Base-by-base conservation (phyloP, 1,140 invertebrate genomes). In the Globodera ellingtonae region DNA sequence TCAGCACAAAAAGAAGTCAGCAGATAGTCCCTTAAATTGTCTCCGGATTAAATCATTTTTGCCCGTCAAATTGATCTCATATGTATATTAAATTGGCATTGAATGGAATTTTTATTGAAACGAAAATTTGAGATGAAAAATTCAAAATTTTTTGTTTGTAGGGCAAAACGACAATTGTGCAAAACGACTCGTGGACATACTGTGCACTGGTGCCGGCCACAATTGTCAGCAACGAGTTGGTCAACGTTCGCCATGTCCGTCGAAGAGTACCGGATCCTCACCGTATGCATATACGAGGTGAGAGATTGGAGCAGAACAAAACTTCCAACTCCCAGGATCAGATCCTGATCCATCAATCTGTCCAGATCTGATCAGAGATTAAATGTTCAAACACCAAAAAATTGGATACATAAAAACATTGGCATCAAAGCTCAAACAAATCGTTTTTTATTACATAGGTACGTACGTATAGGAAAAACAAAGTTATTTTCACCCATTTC, bases 241-340 rank as follows among this genome's bases (percentile, higher is more conserved):
- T 79, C 44, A 76, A 76, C 50, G 56, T 82, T 82, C 62, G 71
- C 73, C 21, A 35, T 79, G 9, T 72, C 52, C 35, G 78, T 48
- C 44, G 81, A 84, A 8, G 48, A 77, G 47, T 82, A 82, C 66
- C 59, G 67, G 46, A 72, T 82, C 47, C 56, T 82, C 47, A 82
- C 74, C 8, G 81, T 83, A 66, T 82, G 81, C 73, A 79, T 82
- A 44, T 78, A 78, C 72, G 81, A 82, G 82, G 81, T 82, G 81
- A 81, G 59, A 35, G 35, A 35, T 35, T 2, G 35, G 3, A 35
- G 35, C 35, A 35, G 1, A 24, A 0, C 24, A 24, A 24, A 24
- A 24, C n/a, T n/a, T n/a, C n/a, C n/a, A n/a, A n/a, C 2, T 35
- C 35, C 35, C 35, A 3, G 35, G 35, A 35, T 35, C 35, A 35